Evolutionary conservation across 2,113 vertebrate species (phyloP).

Genomic region (Cavia porcellus): DNA sequence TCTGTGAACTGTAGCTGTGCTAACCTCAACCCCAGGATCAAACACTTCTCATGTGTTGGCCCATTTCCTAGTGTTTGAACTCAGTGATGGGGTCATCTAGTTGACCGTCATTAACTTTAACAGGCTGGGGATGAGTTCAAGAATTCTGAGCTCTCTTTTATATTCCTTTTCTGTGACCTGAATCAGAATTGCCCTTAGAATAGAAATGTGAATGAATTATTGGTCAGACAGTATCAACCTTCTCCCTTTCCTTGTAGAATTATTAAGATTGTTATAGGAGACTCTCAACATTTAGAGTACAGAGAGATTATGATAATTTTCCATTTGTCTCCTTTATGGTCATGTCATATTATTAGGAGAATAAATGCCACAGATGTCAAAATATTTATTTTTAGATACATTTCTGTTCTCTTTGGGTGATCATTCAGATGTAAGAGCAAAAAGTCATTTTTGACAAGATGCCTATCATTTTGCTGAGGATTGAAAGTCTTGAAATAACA

Average conservation of each 20-base stretch:
- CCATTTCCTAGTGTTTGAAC: constrained; percentile 63
- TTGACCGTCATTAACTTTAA: neutral
- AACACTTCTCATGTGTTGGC: constrained; percentile 73
- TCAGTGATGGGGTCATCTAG: neutral
- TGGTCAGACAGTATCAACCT: neutral
- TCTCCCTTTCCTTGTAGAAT: neutral
- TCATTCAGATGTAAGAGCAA: neutral
- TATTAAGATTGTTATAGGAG: neutral
- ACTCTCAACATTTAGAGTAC: neutral
- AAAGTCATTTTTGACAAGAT: neutral
- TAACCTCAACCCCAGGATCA: constrained; percentile 59
- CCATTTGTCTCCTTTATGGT: neutral
- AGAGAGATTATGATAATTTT: neutral
- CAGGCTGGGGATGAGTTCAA: neutral
- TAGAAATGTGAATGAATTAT: neutral
- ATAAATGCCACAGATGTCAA: neutral
- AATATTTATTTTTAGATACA: constrained; percentile 20
- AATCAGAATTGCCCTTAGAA: neutral
- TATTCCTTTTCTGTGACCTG: neutral
- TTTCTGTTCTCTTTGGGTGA: neutral
- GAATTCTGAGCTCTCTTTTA: neutral
- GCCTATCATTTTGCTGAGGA: neutral
- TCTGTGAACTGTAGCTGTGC: constrained; percentile 69
- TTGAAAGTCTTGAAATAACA: neutral
- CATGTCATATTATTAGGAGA: neutral